phyloP scores from a whole-genome alignment of 2,113 vertebrate species.

The Sturnus vulgaris region DNA sequence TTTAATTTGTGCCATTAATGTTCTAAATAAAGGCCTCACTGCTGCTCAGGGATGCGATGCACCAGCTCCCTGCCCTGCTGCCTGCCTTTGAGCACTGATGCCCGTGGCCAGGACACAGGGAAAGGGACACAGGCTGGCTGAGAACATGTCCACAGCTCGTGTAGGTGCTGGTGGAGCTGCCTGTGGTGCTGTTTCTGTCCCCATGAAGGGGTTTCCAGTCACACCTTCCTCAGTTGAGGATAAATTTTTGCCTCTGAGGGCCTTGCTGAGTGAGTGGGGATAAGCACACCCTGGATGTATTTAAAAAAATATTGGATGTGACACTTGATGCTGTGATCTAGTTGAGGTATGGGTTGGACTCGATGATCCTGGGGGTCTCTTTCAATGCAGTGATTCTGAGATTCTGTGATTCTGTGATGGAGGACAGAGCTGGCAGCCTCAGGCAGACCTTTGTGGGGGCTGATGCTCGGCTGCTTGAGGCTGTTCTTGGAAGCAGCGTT shows the following conservation, averaged over 20 bases:
- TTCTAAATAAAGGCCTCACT: neutral
- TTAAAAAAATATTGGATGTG: too few species aligned
- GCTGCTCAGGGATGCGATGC: rapidly evolving
- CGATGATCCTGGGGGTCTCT: too few species aligned
- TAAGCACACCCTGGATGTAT: neutral
- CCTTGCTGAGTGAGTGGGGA: neutral
- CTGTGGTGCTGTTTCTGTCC: rapidly evolving
- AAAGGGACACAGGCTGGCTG: rapidly evolving
- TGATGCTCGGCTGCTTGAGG: neutral
- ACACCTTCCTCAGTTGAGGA: rapidly evolving
- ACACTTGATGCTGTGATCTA: too few species aligned
- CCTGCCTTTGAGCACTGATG: neutral
- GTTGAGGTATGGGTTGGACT: too few species aligned
- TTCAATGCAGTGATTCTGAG: too few species aligned
- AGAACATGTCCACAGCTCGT: rapidly evolving
- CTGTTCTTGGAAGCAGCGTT: neutral
- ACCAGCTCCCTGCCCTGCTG: rapidly evolving
- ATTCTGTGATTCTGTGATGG: neutral
- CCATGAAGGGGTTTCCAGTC: rapidly evolving
- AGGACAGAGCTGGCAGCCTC: rapidly evolving
- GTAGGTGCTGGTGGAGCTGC: neutral
- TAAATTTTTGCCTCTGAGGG: neutral
- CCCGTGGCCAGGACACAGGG: rapidly evolving
- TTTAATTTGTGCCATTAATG: slow-evolving; percentile 30
- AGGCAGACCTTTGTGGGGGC: neutral